Evolutionary conservation across 2,113 vertebrate species (phyloP).

Genomic region (Danionella cerebrum): DNA sequence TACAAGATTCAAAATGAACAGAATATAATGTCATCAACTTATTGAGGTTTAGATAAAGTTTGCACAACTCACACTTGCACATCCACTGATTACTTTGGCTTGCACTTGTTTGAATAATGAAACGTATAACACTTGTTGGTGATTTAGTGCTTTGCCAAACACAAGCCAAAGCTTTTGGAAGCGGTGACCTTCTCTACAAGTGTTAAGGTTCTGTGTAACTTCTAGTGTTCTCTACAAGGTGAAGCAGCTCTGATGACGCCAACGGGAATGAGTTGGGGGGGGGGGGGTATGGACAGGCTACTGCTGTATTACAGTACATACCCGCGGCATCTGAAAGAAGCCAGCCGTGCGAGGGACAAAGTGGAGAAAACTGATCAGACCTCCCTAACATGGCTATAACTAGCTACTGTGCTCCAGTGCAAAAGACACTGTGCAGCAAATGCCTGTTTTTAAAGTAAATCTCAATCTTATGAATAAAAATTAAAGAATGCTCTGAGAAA

Average conservation of each 20-base stretch:
- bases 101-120: not conserved
- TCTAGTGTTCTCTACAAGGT: constrained; percentile 5
- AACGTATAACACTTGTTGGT: not conserved
- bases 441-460: too few relatives aligned
- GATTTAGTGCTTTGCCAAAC: not conserved
- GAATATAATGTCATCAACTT: too few relatives aligned
- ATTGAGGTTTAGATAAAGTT: not conserved
- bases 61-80: not conserved
- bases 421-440: not conserved
- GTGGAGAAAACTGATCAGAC: constrained; percentile 66
- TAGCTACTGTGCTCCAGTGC: constrained; percentile 1
- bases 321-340: constrained; percentile 78
- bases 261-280: constrained; percentile 35
- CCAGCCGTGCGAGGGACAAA: constrained; percentile 69
- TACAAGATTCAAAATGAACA: not conserved
- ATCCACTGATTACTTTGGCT: not conserved
- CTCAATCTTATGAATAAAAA: too few relatives aligned
- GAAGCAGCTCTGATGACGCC: constrained; percentile 5
- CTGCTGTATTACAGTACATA: constrained; percentile 77
- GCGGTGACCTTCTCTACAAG: not conserved
- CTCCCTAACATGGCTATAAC: constrained; percentile 26
- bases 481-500: too few relatives aligned
- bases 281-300: constrained; percentile 48
- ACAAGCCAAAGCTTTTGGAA: not conserved
- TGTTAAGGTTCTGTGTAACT: not conserved